Evolutionary conservation across 2,888 invertebrate species (phyloP).

Genomic region (Torymus auratus): DNA sequence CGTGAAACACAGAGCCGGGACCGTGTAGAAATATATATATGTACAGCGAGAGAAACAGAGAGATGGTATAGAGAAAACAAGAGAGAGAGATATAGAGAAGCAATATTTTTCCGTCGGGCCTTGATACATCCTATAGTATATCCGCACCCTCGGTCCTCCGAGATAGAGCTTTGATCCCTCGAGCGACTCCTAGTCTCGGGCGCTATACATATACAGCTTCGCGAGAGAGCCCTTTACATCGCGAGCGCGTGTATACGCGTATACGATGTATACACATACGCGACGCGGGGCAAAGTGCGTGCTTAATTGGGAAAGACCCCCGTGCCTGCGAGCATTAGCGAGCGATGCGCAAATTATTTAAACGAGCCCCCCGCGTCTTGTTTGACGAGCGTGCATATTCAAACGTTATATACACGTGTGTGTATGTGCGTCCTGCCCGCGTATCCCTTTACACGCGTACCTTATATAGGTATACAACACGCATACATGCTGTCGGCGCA

Average conservation of each 20-base stretch:
- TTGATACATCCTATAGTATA: no score
- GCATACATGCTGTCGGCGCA: no score
- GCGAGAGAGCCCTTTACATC: neutral
- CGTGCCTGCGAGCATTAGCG: slow-evolving; percentile 18
- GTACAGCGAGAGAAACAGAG: slow-evolving; percentile 3
- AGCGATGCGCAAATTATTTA: slow-evolving; percentile 45
- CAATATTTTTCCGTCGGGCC: neutral
- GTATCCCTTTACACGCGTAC: no score
- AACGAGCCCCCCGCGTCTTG: slow-evolving; percentile 24
- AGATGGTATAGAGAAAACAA: neutral
- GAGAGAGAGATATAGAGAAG: neutral
- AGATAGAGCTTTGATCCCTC: slow-evolving; percentile 24
- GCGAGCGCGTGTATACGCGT: no score
- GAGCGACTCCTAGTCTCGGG: neutral
- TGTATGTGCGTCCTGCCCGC: no score
- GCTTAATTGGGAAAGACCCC: slow-evolving; percentile 38
- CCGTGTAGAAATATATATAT: no score
- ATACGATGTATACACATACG: neutral
- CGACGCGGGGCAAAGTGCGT: slow-evolving; percentile 35
- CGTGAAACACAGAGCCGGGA: neutral
- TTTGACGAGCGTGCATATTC: slow-evolving; percentile 37
- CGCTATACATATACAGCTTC: neutral
- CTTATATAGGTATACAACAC: no score
- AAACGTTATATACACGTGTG: neutral
- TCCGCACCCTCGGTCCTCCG: neutral